Evolutionary conservation across 1,140 invertebrate genomes (phyloP).

Genomic region (Lepidurus packardi): DNA sequence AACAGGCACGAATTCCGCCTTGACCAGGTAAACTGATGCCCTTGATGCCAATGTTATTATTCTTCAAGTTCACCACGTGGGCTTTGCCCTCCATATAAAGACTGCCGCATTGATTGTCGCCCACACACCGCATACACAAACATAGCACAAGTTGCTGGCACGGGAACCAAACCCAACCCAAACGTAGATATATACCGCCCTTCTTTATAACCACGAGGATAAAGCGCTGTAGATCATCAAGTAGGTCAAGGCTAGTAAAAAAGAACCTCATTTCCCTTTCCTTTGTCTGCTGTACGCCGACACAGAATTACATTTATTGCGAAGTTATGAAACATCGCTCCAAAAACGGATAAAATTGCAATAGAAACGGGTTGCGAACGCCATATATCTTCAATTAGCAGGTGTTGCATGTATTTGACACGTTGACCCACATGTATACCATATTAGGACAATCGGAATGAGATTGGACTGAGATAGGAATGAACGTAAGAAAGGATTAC

Average conservation of each 20-base stretch:
- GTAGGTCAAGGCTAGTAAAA: background rate
- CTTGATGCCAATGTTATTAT: constrained; percentile 8
- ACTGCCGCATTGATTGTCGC: background rate
- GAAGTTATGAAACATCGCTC: no score
- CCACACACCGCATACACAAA: background rate
- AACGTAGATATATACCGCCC: background rate
- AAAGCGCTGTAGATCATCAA: background rate
- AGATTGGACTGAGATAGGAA: no score
- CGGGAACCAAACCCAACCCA: background rate
- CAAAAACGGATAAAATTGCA: no score
- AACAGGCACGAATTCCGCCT: background rate
- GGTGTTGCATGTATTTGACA: no score
- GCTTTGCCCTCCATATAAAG: background rate
- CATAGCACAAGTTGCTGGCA: background rate
- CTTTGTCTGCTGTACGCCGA: background rate
- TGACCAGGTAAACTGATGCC: background rate
- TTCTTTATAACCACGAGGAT: background rate
- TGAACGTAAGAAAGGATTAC: no score
- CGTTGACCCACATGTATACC: no score
- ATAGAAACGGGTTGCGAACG: no score
- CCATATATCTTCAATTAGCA: no score
- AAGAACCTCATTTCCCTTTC: background rate
- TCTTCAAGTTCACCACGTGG: constrained; percentile 3
- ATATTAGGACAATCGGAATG: no score
- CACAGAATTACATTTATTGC: background rate